phyloP scores from a whole-genome alignment of 2,797 vertebrate species.

The Pangasius macronema region DNA sequence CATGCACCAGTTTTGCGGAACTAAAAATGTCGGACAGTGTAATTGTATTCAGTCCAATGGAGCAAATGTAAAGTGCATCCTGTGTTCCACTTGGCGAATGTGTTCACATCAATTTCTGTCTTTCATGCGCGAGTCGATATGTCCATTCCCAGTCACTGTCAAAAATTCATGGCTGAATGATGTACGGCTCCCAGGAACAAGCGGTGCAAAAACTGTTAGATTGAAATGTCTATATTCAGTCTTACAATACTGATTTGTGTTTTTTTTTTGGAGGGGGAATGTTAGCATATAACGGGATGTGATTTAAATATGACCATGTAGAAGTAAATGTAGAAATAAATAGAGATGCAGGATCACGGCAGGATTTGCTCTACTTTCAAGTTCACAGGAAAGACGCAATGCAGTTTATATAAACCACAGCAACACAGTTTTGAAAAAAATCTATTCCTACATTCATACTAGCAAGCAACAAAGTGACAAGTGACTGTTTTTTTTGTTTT shows the following conservation, averaged over 20 bases:
- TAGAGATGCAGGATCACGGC: background rate
- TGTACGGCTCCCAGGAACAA: background rate
- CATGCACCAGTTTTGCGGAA: slow-evolving; percentile 5
- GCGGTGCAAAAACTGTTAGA: background rate
- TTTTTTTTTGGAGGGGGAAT: background rate
- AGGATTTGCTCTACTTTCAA: background rate
- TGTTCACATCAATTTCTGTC: background rate
- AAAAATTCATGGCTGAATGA: background rate
- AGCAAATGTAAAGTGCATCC: background rate
- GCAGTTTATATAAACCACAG: background rate
- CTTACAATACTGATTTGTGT: background rate
- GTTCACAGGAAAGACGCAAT: background rate
- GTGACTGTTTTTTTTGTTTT: background rate
- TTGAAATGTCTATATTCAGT: background rate
- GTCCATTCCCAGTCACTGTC: background rate
- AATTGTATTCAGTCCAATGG: background rate
- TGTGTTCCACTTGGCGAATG: background rate
- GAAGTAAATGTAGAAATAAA: background rate
- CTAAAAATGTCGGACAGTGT: background rate
- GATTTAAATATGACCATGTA: background rate
- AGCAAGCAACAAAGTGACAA: slow-evolving; percentile 3
- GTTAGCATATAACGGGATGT: background rate
- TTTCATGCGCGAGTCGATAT: background rate
- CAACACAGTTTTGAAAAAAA: background rate
- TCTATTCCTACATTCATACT: background rate